These are phyloP conservation scores for Tiliqua scincoides DNA, from an alignment of 2,113 vertebrate species.

Conservation along the genomic window DNA sequence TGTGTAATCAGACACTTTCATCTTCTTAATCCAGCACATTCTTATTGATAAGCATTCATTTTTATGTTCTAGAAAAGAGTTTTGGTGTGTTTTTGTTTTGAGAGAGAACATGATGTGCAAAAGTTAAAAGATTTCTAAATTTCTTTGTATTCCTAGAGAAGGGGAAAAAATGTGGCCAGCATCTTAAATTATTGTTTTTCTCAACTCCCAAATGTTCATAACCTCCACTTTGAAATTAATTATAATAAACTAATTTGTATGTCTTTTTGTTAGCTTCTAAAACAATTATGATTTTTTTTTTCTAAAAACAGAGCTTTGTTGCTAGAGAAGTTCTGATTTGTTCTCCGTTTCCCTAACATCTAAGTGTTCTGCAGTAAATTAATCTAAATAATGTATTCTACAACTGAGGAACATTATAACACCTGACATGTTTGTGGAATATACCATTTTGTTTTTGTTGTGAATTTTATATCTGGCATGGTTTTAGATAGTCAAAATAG, in stretches of 20 bases:
- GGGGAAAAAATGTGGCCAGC: neutral
- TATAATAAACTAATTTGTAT: neutral
- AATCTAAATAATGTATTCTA: neutral
- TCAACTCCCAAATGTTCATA: neutral
- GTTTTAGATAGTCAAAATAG: neutral
- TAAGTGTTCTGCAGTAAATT: neutral
- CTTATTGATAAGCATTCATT: constrained; percentile 14
- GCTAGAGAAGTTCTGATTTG: neutral
- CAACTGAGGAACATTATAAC: no score
- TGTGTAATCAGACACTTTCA: neutral
- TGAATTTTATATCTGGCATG: neutral
- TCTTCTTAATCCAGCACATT: constrained; percentile 35
- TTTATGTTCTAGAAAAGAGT: constrained; percentile 10
- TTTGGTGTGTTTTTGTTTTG: neutral
- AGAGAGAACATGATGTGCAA: neutral
- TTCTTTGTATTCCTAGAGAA: neutral
- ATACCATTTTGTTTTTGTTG: neutral
- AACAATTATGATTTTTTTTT: neutral
- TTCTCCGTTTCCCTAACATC: neutral
- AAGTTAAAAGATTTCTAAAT: neutral
- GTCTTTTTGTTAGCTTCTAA: neutral
- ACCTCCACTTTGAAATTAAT: neutral
- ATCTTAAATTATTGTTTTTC: constrained; percentile 13
- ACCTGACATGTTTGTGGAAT: neutral
- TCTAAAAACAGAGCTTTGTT: neutral